Evolutionary conservation across 2,113 vertebrate genomes (phyloP).

Genomic region (Pituophis catenifer): DNA sequence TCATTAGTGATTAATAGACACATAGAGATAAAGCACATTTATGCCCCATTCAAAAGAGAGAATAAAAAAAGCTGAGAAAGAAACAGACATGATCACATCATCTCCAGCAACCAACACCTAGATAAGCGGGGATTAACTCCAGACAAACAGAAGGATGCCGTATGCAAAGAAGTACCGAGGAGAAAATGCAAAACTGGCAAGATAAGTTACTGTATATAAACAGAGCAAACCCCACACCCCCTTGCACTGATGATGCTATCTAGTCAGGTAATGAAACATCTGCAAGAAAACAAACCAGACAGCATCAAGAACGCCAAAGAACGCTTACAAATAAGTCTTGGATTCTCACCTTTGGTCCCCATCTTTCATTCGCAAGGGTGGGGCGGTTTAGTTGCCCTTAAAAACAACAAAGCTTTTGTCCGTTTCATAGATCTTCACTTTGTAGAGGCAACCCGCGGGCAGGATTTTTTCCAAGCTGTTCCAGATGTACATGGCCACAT

Average conservation of each 20-base stretch:
- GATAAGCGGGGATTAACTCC: background rate
- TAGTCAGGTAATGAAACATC: background rate
- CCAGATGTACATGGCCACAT: conserved; percentile 13
- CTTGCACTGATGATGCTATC: background rate
- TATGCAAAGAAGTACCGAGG: background rate
- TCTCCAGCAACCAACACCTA: background rate
- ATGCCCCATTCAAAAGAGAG: background rate
- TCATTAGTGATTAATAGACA: background rate
- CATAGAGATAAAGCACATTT: background rate
- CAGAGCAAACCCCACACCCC: background rate
- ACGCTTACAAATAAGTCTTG: background rate
- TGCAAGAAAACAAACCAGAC: background rate
- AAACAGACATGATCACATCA: background rate
- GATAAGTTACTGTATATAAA: background rate
- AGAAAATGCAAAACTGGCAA: background rate
- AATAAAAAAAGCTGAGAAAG: background rate
- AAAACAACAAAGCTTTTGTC: conserved; percentile 36
- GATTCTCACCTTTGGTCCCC: background rate
- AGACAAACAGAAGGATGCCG: background rate
- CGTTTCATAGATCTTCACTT: conserved; percentile 45
- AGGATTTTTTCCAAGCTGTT: conserved; percentile 38
- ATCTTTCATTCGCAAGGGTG: background rate
- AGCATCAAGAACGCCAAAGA: background rate
- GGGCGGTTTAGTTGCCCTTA: conserved; percentile 20
- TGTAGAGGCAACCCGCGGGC: conserved; percentile 22